Evolutionary conservation across 2,797 vertebrate genomes (phyloP), one percentile per base, ranked within the genome.

Genomic region (Chelidonichthys spinosus): DNA sequence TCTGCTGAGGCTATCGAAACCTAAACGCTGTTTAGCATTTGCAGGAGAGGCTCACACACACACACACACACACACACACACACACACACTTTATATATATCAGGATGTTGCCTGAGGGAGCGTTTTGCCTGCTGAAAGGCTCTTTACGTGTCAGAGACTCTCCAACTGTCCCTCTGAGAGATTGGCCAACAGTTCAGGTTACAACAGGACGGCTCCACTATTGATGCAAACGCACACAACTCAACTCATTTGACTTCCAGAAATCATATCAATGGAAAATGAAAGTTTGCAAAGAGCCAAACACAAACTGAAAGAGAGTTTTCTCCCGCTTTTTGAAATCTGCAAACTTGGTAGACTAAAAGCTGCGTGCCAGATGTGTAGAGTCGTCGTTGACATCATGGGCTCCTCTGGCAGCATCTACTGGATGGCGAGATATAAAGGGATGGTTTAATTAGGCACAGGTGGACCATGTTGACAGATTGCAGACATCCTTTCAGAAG

Each of bases 51-150:
- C 56, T 11, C 25, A 54, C 67, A 40, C 59, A 73, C 76, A 40
- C 66, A 64, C 72, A 64, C 43, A 54, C 18, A 35, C 65, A 50
- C 37, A 65, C 81, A 50, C 73, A 39, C 73, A 62, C 40, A 42
- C 40, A 42, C 42, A 42, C 39, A 40, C 39, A 40, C 39, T 10
- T 7, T 9, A 17, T 15, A 53, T 32, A 67, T 85, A 91, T 92
- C 80, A 77, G 81, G 72, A 87, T 83, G 82, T 89, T 89, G 92
- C 94, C 89, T 0, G 61, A 88, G 95, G 95, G 94, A 95, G 93
- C 95, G 66, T 93, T 95, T 94, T 94, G 90, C 93, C 91, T 89
- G 89, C 87, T 95, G 95, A 96, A 96, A 95, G 95, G 94, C 92
- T 93, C 91, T 93, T 94, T 95, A 93, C 92, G 91, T 95, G 90